These are phyloP conservation scores for Pitta sordida DNA, from an alignment of 2,113 vertebrate species.

Conservation along the genomic window DNA sequence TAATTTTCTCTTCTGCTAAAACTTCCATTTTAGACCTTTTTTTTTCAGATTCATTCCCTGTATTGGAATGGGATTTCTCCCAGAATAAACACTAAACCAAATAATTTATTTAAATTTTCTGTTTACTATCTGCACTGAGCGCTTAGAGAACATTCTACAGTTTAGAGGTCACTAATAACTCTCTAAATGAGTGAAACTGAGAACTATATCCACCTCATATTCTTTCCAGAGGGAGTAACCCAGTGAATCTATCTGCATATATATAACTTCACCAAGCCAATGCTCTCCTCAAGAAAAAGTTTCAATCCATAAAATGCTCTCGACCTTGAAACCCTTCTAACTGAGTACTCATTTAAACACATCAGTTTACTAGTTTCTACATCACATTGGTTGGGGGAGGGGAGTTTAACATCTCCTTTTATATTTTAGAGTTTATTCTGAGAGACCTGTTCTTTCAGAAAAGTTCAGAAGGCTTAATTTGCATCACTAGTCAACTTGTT, in stretches of 20 bases:
- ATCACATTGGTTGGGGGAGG: not conserved
- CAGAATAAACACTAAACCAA: not conserved
- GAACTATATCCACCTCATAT: not conserved
- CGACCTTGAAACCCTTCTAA: not conserved
- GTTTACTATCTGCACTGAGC: not conserved
- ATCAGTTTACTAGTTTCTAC: not conserved
- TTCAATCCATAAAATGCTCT: not conserved
- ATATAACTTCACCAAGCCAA: not conserved
- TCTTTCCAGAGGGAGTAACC: not conserved
- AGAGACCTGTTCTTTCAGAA: not conserved
- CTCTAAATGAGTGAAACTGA: not conserved
- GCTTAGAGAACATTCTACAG: not conserved
- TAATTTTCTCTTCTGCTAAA: not conserved
- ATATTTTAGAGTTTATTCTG: not conserved
- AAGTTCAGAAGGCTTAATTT: not conserved
- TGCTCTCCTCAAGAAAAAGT: not conserved
- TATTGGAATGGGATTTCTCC: not conserved
- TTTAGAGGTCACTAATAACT: not conserved
- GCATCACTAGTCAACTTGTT: not conserved
- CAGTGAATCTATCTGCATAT: not conserved
- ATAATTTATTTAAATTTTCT: not conserved
- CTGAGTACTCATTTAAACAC: not conserved
- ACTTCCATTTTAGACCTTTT: not conserved
- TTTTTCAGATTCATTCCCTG: not conserved
- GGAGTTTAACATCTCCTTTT: not conserved